Conservation (phyloP, 2,797 vertebrate species). For the Austrolebias charrua region DNA sequence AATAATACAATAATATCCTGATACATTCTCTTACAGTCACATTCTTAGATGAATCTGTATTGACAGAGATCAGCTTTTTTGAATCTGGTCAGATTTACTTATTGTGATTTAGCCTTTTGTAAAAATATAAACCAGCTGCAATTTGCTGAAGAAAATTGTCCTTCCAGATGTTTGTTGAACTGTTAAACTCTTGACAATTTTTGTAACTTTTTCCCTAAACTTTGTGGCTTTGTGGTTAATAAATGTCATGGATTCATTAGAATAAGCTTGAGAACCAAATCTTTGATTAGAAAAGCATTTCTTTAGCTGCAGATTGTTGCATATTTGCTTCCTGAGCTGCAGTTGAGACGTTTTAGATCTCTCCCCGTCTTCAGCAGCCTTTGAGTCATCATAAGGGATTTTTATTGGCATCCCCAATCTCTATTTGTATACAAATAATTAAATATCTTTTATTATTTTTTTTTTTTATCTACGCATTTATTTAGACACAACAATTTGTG, state of each 20-base stretch:
- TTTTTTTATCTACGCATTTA: not conserved
- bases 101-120: not conserved
- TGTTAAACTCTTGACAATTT: too few relatives aligned
- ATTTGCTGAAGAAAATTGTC: slow-evolving; percentile 10
- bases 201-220: too few relatives aligned
- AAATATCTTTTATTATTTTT: not conserved
- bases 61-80: not conserved
- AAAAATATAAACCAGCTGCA: slow-evolving; percentile 13
- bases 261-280: slow-evolving; percentile 3
- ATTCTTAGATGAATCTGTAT: too few relatives aligned
- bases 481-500: not conserved
- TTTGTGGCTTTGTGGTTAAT: not conserved
- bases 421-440: not conserved
- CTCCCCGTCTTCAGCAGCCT: not conserved
- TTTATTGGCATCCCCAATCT: too few relatives aligned
- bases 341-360: not conserved
- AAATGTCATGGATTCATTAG: not conserved
- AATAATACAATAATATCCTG: too few relatives aligned
- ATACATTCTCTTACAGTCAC: too few relatives aligned
- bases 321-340: slow-evolving; percentile 2
- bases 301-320: not conserved
- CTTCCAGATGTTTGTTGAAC: too few relatives aligned
- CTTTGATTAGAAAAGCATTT: not conserved
- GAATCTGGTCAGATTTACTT: not conserved
- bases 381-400: not conserved